Percentiles rank a stretch among this genome's conserved stretches.
Evolutionary conservation across 2,113 vertebrate species (phyloP).

Genomic region (Spea multiplicata): DNA sequence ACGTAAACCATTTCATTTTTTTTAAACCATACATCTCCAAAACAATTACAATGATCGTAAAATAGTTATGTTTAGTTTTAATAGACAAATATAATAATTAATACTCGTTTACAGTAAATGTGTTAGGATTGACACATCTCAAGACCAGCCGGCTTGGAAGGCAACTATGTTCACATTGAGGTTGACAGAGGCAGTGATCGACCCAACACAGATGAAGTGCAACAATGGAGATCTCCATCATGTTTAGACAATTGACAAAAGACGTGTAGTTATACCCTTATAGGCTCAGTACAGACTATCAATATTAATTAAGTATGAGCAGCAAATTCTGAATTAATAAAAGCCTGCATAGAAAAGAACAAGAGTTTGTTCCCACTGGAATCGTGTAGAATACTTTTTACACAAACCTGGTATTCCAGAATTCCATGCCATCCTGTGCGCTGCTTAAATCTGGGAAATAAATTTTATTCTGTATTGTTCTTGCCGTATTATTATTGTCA

Average conservation of each 20-base stretch:
- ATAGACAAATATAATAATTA: conserved; percentile 6
- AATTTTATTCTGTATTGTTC: background rate
- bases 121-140: conserved; percentile 5
- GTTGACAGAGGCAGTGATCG: conserved; percentile 19
- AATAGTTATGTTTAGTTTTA: no score
- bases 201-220: background rate
- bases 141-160: conserved; percentile 9
- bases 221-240: conserved; percentile 1
- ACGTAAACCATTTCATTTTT: no score
- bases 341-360: conserved; percentile 6
- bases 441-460: conserved; percentile 11
- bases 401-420: background rate
- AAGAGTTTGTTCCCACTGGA: background rate
- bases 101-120: background rate
- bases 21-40: no score
- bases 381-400: no score
- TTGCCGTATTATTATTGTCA: conserved; percentile 6
- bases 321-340: conserved; percentile 33
- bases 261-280: conserved; percentile 6
- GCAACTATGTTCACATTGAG: conserved; percentile 6
- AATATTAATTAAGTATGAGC: conserved; percentile 38
- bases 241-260: conserved; percentile 17
- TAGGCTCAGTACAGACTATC: conserved; percentile 9
- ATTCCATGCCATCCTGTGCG: conserved; percentile 13
- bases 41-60: no score